Evolutionary conservation across 2,888 invertebrate species (phyloP).

Genomic region (Drosophila stalkeri): DNA sequence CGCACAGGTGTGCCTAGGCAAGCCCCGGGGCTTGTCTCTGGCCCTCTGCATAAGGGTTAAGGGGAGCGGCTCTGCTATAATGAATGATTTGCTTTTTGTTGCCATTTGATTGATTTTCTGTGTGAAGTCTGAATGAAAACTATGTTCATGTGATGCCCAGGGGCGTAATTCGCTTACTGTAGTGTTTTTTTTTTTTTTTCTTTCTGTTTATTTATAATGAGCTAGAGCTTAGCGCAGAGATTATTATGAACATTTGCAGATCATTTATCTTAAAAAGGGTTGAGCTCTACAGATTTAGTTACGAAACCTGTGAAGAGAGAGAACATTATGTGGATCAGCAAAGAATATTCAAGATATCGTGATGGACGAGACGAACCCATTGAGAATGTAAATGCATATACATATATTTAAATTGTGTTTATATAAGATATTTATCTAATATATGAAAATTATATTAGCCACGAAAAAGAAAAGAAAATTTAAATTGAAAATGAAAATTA

Average conservation of each 20-base stretch:
- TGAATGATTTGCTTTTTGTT: conserved; percentile 38
- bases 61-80: conserved; percentile 14
- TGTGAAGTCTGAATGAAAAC: conserved; percentile 35
- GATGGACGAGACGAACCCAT: too few relatives aligned
- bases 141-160: background rate
- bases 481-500: conserved; percentile 17
- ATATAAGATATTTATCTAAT: too few relatives aligned
- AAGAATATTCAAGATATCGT: too few relatives aligned
- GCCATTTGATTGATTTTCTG: conserved; percentile 52
- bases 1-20: conserved; percentile 47
- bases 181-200: conserved; percentile 31
- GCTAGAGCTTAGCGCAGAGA: background rate
- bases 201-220: conserved; percentile 37
- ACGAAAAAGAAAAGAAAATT: background rate
- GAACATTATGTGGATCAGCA: too few relatives aligned
- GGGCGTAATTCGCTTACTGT: conserved; percentile 5
- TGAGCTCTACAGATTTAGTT: too few relatives aligned
- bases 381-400: too few relatives aligned
- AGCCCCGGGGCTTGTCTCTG: background rate
- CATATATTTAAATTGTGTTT: background rate
- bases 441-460: background rate
- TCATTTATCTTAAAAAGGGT: conserved; percentile 5
- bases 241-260: conserved; percentile 17
- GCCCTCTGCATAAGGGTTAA: conserved; percentile 1
- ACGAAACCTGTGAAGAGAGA: background rate